Base-by-base conservation (phyloP, 2,113 vertebrate species). In the Pomatostomus ruficeps region DNA sequence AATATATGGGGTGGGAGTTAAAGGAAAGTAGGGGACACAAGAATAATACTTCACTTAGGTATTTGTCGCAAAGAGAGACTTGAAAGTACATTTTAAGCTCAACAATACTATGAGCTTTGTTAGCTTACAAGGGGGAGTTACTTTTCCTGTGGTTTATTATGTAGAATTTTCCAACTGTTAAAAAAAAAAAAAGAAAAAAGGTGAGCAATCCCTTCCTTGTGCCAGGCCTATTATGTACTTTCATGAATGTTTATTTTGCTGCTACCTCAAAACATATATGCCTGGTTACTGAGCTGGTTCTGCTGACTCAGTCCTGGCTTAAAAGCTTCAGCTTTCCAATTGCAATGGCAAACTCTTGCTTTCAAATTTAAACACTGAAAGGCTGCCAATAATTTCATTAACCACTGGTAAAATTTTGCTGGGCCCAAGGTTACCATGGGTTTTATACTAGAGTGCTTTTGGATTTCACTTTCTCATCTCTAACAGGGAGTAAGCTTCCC, bases 171-270 rank as follows among this genome's bases (percentile, higher is more conserved):
- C 85, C 71, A 91, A n/a, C 59, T 43, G 16, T 61, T 78, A 21
- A 57, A 75, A 73, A 82, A 80, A 85, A 54, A 42, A n/a, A 45
- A 42, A 33, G 24, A 14, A 40, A 2, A 4, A 91, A 90, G 35
- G 28, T 1, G 5, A 42, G 35, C 38, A 58, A 63, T 84, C 26
- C 9, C 12, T 91, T 68, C 68, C 91, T 45, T 2, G 4, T 95
- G 91, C 91, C 75, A 91, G 78, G 38, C 33, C 57, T 81, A 81
- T 93, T 85, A 57, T 97, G 83, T 97, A 45, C 94, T 92, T 96
- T 92, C 77, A 51, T 3, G 5, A 87, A 73, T 93, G 88, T 96
- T 95, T 95, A 70, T 96, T 97, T 95, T 97, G 67, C 91, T 88
- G 77, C 93, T 94, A 46, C 71, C 84, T 94, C 3, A 0, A 85